Evolutionary conservation across 2,113 vertebrate species (phyloP).

Genomic region (Pimephales promelas): DNA sequence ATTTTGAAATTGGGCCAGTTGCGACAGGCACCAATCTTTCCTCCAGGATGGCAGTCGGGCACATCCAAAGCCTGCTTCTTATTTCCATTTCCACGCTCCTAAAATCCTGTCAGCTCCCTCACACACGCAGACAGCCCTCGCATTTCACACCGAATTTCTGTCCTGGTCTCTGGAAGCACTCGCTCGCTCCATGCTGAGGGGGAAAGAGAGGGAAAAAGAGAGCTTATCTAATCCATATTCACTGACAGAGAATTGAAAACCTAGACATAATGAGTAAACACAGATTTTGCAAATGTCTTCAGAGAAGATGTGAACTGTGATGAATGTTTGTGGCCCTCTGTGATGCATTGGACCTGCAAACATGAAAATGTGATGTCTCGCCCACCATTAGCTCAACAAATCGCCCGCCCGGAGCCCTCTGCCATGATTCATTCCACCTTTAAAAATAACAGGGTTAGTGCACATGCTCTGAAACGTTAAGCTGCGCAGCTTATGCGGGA

Average conservation of each 20-base stretch:
- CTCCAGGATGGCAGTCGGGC: slow-evolving; percentile 62
- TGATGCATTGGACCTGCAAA: slow-evolving; percentile 27
- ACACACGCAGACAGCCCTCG: slow-evolving; percentile 66
- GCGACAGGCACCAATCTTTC: slow-evolving; percentile 67
- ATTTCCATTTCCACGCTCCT: slow-evolving; percentile 70
- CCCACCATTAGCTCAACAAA: slow-evolving; percentile 34
- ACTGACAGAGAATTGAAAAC: slow-evolving; percentile 49
- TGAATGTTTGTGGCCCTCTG: slow-evolving; percentile 19
- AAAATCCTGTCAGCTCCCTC: slow-evolving; percentile 73
- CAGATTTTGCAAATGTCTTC: slow-evolving; percentile 45
- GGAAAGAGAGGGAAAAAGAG: slow-evolving; percentile 39
- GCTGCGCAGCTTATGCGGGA: no score
- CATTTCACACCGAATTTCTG: slow-evolving; percentile 70
- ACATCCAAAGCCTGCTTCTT: slow-evolving; percentile 66
- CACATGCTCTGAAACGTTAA: background rate
- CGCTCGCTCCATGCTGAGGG: slow-evolving; percentile 33
- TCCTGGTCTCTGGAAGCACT: slow-evolving; percentile 56
- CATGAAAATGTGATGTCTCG: slow-evolving; percentile 7
- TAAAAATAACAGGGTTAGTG: background rate
- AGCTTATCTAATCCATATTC: slow-evolving; percentile 43
- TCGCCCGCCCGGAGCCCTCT: background rate
- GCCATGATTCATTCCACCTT: slow-evolving; percentile 18
- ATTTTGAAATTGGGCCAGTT: slow-evolving; percentile 62
- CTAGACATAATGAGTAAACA: slow-evolving; percentile 47
- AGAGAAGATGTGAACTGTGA: slow-evolving; percentile 33